A percentile compares a stretch with the other conserved stretches of the same genome.
These are phyloP conservation scores for Mallateleia sp. DNA, from an alignment of 2,888 invertebrate species.

Conservation along the genomic window DNA sequence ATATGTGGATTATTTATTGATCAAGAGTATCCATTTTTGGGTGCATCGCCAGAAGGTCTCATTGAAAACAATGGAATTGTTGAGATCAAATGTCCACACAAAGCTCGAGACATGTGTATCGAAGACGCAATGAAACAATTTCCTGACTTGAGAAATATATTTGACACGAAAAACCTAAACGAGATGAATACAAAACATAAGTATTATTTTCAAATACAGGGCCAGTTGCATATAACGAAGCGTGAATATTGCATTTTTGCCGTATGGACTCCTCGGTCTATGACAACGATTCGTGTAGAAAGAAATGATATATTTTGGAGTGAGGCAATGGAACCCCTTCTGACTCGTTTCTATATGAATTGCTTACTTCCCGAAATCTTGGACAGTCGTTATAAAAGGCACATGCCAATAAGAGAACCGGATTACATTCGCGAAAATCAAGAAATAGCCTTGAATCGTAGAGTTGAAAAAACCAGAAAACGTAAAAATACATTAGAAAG, in stretches of 20 bases:
- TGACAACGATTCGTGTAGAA: constrained; percentile 4
- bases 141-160: constrained; percentile 10
- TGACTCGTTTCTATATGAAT: constrained; percentile 12
- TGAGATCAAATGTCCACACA: constrained; percentile 66
- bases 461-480: too few species aligned
- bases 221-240: constrained; percentile 29
- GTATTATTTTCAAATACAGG: constrained; percentile 30
- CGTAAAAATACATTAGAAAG: too few species aligned
- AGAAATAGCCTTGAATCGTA: neutral
- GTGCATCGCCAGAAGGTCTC: constrained; percentile 67
- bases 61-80: constrained; percentile 69
- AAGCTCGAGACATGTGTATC: constrained; percentile 4
- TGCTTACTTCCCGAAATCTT: constrained; percentile 28
- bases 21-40: constrained; percentile 41
- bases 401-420: constrained; percentile 32
- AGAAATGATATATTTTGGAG: constrained; percentile 30
- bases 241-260: constrained; percentile 22
- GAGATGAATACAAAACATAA: constrained; percentile 29
- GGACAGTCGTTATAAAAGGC: constrained; percentile 21
- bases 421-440: constrained; percentile 2
- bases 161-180: neutral
- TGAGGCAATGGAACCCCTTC: neutral
- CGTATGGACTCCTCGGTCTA: constrained; percentile 9
- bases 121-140: constrained; percentile 10
- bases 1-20: constrained; percentile 68